Evolutionary conservation across 2,888 invertebrate species (phyloP), one percentile per base, ranked within the genome.

Genomic region (Harmothoe impar): DNA sequence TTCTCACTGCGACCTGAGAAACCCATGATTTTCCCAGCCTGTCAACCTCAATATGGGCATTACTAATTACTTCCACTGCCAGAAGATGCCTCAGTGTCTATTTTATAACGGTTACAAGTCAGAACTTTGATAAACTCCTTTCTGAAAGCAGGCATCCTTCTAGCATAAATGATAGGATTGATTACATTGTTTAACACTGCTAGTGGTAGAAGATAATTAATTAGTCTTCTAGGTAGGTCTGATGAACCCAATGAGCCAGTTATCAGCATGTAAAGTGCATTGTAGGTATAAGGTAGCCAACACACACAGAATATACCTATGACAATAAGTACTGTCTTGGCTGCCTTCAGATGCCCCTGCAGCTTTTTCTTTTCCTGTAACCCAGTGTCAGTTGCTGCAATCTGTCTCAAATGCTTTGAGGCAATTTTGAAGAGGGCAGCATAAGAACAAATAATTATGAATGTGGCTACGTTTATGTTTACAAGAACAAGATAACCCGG

Each of bases 81-180:
- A n/a, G n/a, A n/a, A n/a, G n/a, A n/a, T n/a, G n/a, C 43, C 43
- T 43, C 43, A 10, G 10, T 62, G 62, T 62, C 20, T 62, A 33
- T 20, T 35, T 43, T 43, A n/a, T 81, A 81, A 1, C 20, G 15
- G 23, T 43, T 15, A 81, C 81, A 81, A 20, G 35, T 81, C 5
- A 43, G 23, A n/a, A 81, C 35, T 7, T 25, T 20, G 5, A 43
- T 7, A 25, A 81, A 81, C 20, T 81, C 35, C 33, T 17, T 15
- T 23, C 43, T 33, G 43, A 81, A 81, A 1, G 15, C 81, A 17
- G 81, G 81, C 5, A 81, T 43, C 43, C 25, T 43, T 35, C 43
- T 81, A 20, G 81, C 81, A 25, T 81, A 81, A 43, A 81, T 81
- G 1, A 81, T 43, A 20, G 81, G 81, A 81, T 81, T 81, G 0